Evolutionary conservation across 1,140 invertebrate genomes (phyloP).

Genomic region (Uloborus diversus): DNA sequence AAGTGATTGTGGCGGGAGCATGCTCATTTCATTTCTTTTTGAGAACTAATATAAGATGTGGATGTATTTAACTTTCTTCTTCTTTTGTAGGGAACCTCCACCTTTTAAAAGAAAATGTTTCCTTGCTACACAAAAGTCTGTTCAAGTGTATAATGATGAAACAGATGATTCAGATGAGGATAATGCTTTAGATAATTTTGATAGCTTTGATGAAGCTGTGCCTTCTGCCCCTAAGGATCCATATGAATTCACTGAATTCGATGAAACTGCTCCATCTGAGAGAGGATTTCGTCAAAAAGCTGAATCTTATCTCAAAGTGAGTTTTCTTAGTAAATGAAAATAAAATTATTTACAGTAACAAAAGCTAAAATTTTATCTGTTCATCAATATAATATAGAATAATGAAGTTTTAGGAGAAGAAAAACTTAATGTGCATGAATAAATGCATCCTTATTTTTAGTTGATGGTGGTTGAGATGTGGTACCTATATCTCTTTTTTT

Average conservation of each 20-base stretch:
- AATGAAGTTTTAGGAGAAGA: not conserved
- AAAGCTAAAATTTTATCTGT: too few relatives aligned
- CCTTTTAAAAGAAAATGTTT: not conserved
- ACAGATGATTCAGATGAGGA: slow-evolving; percentile 20
- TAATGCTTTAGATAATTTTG: slow-evolving; percentile 15
- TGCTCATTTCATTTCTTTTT: too few relatives aligned
- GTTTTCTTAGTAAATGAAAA: too few relatives aligned
- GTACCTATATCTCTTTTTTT: too few relatives aligned
- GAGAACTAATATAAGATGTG: not conserved
- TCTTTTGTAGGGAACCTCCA: not conserved
- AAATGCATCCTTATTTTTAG: too few relatives aligned
- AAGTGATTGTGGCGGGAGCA: not conserved
- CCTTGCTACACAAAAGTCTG: not conserved
- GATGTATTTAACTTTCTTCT: not conserved
- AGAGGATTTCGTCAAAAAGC: slow-evolving; percentile 36
- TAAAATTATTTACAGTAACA: too few relatives aligned
- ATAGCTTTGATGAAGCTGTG: slow-evolving; percentile 33
- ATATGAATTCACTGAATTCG: slow-evolving; percentile 75
- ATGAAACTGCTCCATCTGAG: slow-evolving; percentile 43
- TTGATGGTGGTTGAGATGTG: too few relatives aligned
- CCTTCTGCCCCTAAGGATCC: slow-evolving; percentile 69
- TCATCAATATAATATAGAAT: too few relatives aligned
- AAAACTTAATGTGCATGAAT: too few relatives aligned
- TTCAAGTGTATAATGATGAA: slow-evolving; percentile 10
- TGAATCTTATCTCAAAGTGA: slow-evolving; percentile 7